phyloP scores from a whole-genome alignment of 2,888 invertebrate genomes.

The Amaurobius ferox region DNA sequence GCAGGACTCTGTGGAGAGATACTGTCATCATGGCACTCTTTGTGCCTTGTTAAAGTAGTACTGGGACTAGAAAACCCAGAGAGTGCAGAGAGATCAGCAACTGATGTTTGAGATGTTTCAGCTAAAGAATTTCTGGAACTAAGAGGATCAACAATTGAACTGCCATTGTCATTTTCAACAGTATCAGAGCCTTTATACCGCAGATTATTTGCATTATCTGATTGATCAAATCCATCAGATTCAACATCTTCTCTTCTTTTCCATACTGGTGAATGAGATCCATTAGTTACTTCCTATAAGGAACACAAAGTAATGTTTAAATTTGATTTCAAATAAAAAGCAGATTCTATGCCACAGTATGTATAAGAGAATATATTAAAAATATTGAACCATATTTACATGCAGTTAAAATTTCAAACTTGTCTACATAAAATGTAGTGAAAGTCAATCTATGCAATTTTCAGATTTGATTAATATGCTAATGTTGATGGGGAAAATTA shows the following conservation, averaged over 20 bases:
- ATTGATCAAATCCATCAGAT: conserved; percentile 36
- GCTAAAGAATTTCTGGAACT: conserved; percentile 88
- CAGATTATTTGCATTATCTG: conserved; percentile 41
- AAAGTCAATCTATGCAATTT: no score
- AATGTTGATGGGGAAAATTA: no score
- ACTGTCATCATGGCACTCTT: conserved; percentile 65
- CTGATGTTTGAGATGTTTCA: conserved; percentile 89
- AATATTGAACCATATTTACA: no score
- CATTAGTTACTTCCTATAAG: conserved; percentile 51
- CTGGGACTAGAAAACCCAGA: conserved; percentile 76
- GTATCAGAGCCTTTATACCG: conserved; percentile 80
- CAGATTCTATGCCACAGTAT: no score
- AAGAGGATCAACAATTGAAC: conserved; percentile 76
- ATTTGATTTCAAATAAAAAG: no score
- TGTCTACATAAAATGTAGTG: no score
- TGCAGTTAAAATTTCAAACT: no score
- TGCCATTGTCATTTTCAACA: conserved; percentile 79
- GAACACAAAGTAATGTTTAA: no score
- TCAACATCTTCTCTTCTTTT: conserved; percentile 54
- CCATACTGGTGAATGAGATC: conserved; percentile 68
- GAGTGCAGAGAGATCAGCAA: conserved; percentile 88
- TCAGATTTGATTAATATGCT: no score
- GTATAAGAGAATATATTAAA: no score
- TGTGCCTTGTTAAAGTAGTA: conserved; percentile 74
- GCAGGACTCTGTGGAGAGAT: conserved; percentile 53